Percentiles rank a stretch among this genome's conserved stretches.
Evolutionary conservation across 2,888 invertebrate genomes (phyloP).

Genomic region (Cerastis leucographa): DNA sequence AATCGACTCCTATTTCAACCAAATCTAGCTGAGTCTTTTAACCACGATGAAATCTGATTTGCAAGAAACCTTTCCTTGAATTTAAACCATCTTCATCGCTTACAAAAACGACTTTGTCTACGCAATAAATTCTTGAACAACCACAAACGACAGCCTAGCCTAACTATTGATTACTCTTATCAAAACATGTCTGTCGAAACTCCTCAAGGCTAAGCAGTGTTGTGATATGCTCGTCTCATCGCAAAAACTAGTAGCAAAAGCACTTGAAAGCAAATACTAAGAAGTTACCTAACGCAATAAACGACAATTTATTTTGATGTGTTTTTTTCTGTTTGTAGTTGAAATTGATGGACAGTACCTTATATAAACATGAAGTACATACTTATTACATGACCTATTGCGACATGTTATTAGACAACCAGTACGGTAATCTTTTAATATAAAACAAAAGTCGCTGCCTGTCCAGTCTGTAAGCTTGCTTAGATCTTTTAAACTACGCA

Average conservation of each 20-base stretch:
- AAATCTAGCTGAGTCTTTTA: background rate
- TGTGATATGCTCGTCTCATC: slow-evolving; percentile 4
- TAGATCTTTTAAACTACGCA: no score
- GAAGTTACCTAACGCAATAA: slow-evolving; percentile 10
- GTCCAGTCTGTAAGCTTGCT: no score
- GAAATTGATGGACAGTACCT: background rate
- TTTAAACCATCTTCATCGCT: background rate
- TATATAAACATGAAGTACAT: background rate
- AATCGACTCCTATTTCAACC: background rate
- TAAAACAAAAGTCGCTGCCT: no score
- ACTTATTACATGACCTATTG: background rate
- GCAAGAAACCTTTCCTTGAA: background rate
- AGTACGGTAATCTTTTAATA: background rate
- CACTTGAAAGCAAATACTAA: slow-evolving; percentile 20
- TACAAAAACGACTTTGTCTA: background rate
- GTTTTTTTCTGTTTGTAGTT: background rate
- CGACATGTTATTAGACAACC: background rate
- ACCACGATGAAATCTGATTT: background rate
- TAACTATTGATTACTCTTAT: slow-evolving; percentile 20
- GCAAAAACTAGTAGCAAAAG: slow-evolving; percentile 22
- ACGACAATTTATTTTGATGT: background rate
- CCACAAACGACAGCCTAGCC: background rate
- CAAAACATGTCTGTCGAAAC: slow-evolving; percentile 26
- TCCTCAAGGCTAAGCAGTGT: slow-evolving; percentile 6
- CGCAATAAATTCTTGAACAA: slow-evolving; percentile 13